These are phyloP conservation scores for Rhopilema esculentum DNA, from an alignment of 30 jellyfish, hydroid and myxozoan species.

Conservation along the genomic window DNA sequence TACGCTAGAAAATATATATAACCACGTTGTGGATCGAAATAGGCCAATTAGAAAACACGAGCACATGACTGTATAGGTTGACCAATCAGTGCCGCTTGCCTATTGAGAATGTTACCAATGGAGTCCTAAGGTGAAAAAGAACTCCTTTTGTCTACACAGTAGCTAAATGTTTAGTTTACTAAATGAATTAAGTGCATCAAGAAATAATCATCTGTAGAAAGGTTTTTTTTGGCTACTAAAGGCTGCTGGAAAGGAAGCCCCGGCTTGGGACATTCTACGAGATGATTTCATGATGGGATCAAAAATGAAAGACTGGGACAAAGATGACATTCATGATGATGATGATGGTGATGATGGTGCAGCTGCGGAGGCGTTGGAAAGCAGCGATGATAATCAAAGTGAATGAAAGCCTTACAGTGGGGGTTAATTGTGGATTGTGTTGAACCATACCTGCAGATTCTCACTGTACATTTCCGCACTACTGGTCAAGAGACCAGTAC, in stretches of 20 bases:
- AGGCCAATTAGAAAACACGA: no score
- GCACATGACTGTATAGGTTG: no score
- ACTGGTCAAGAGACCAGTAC: no score
- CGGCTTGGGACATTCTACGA: constrained; percentile 88
- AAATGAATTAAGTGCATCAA: no score
- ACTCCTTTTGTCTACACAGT: no score
- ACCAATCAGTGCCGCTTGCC: no score
- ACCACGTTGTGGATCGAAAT: no score
- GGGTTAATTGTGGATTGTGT: not conserved
- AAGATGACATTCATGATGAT: constrained; percentile 37
- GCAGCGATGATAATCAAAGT: constrained; percentile 13
- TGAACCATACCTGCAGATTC: not conserved
- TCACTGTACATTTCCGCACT: no score
- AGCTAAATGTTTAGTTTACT: no score
- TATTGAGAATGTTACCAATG: no score
- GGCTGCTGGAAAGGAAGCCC: constrained; percentile 26
- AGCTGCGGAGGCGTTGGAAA: constrained; percentile 26
- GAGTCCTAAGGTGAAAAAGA: no score
- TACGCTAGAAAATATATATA: no score
- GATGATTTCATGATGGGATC: constrained; percentile 99
- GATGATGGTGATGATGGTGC: constrained; percentile 38
- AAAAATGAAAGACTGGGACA: constrained; percentile 98
- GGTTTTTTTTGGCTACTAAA: not conserved
- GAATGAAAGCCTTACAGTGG: not conserved
- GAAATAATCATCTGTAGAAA: not conserved